Conservation (phyloP, 1,140 invertebrate species). For the Cydia strobilella region DNA sequence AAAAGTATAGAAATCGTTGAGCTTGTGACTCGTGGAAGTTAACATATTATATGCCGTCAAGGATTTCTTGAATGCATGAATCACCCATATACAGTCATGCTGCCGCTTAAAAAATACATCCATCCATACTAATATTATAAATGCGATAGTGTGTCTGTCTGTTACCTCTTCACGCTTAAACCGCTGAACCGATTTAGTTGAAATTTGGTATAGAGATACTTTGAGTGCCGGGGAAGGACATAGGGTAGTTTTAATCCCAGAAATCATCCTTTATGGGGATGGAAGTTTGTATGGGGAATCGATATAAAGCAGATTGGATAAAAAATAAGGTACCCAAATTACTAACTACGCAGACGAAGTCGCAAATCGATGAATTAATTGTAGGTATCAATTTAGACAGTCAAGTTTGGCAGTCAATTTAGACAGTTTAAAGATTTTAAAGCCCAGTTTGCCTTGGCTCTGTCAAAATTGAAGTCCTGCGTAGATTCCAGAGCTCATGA, state of each 20-base stretch:
- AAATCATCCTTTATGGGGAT: too few relatives aligned
- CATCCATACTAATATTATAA: too few relatives aligned
- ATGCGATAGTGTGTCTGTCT: too few relatives aligned
- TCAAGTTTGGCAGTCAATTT: slow-evolving; percentile 8
- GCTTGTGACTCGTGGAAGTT: slow-evolving; percentile 18
- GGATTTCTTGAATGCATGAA: slow-evolving; percentile 31
- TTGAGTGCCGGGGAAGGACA: too few relatives aligned
- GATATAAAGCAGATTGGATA: too few relatives aligned
- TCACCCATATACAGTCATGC: slow-evolving; percentile 22
- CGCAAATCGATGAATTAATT: slow-evolving; percentile 22
- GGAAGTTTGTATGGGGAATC: too few relatives aligned
- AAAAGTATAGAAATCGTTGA: neutral
- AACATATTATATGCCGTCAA: slow-evolving; percentile 22
- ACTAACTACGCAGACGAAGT: too few relatives aligned
- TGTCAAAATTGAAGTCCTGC: neutral
- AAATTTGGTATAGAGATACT: too few relatives aligned
- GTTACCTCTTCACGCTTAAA: too few relatives aligned
- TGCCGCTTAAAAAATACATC: slow-evolving; percentile 1
- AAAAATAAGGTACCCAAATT: too few relatives aligned
- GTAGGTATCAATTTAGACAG: neutral
- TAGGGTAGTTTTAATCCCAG: too few relatives aligned
- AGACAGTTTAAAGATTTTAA: neutral
- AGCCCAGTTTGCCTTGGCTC: neutral
- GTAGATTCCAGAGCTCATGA: neutral
- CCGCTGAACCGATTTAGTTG: too few relatives aligned